A percentile compares a stretch with the other conserved stretches of the same genome.
Conservation (phyloP, 2,888 invertebrate genomes). For the Psococerastis gibbosa region DNA sequence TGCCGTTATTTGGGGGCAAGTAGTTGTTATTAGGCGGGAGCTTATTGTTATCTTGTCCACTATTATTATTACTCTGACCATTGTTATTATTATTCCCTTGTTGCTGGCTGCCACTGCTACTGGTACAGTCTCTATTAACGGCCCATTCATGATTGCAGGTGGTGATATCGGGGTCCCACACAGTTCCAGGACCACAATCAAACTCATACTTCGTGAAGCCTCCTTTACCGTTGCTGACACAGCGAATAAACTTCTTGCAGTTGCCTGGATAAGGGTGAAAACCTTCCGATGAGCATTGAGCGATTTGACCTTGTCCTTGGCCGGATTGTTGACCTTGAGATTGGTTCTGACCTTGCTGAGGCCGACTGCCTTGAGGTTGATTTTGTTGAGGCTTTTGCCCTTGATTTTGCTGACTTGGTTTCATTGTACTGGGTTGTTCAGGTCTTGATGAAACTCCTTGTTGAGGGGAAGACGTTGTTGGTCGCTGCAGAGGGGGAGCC, state of each 20-base stretch:
- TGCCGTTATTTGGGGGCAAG: neutral
- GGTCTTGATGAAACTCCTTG: neutral
- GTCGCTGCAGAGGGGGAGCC: neutral
- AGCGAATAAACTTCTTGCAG: constrained; percentile 47
- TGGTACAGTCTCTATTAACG: neutral
- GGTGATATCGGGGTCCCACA: constrained; percentile 41
- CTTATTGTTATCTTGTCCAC: constrained; percentile 4
- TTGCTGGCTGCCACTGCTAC: neutral
- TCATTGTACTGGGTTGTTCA: neutral
- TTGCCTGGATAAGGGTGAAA: constrained; percentile 38
- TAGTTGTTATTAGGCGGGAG: neutral
- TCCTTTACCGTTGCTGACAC: constrained; percentile 32
- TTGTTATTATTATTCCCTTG: neutral
- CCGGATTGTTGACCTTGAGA: constrained; percentile 11
- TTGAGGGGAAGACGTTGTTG: neutral
- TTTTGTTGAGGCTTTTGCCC: constrained; percentile 8
- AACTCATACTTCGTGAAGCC: constrained; percentile 35
- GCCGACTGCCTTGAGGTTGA: neutral
- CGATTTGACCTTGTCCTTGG: neutral
- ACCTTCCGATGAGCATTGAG: constrained; percentile 27
- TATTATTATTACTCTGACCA: neutral
- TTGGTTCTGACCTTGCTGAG: neutral
- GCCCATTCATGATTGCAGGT: constrained; percentile 13
- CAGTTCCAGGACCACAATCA: constrained; percentile 42
- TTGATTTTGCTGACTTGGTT: constrained; percentile 1